Base-by-base conservation (phyloP, 2,113 vertebrate genomes). In the Nipponia nippon region DNA sequence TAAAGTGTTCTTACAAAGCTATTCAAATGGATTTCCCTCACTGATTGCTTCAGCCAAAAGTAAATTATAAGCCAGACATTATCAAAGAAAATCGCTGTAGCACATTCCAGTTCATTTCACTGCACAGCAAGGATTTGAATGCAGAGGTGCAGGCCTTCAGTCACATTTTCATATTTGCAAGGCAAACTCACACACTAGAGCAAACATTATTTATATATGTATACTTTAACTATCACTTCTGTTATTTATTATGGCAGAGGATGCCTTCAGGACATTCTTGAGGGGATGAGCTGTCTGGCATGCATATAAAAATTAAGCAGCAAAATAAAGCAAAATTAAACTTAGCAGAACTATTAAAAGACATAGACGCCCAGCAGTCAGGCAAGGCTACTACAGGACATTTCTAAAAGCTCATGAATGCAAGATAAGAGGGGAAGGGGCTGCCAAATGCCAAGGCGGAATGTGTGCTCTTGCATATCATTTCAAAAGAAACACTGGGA, bases 181-280 rank as follows among this genome's bases (percentile, higher is more conserved):
- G 56, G 83, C 53, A 16, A 85, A 66, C 86, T 81, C 89, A 50
- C 92, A 80, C 63, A 56, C 58, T 20, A 83, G 62, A 84, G 75
- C 53, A 81, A 83, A 56, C 47, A 58, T 53, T 92, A 84, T 93
- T 95, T 80, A 90, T 92, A 72, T 69, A 46, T 75, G 92, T 93
- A 44, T 34, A 82, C 66, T 94, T 94, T 79, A 96, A 89, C 92
- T 92, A 94, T 93, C 94, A 71, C 70, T 96, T 72, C 88, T 95
- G 92, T 77, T 97, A 94, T 95, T 95, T 95, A 94, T 85, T 94
- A 72, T 40, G 71, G 80, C 95, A 91, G 90, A 95, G 76, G 71
- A 94, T 93, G 66, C 94, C 95, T 95, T 69, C 90, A 90, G 96
- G 96, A 96, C 95, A 95, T 97, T 96, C 97, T 93, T 96, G 59